Evolutionary conservation across 2,888 invertebrate species (phyloP), one percentile per base, ranked within the genome.

Genomic region (Philhelius pedissequus): DNA sequence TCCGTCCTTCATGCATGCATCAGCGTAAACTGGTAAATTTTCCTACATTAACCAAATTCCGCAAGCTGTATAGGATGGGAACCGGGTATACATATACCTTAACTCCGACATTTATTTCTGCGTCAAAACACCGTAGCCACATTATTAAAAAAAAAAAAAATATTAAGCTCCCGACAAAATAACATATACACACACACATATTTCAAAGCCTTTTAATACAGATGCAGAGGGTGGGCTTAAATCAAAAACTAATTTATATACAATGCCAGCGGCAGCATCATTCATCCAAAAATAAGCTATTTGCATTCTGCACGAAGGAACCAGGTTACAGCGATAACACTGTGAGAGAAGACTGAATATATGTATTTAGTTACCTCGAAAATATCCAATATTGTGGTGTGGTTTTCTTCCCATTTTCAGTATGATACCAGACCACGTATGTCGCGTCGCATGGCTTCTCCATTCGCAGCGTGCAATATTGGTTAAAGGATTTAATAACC

Each of bases 181-280:
- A 18, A n/a, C n/a, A 48, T 20, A 20, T n/a, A 27, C 60, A 35
- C 58, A 20, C 20, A 27, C 60, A 35, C 58, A 58, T 13, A 45
- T 30, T 27, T 15, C 62, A 45, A 35, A 40, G 40, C 15, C 32
- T 20, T 77, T 52, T 64, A 73, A 35, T 43, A 22, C 43, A 30
- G 43, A 40, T 62, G 30, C 13, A 27, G 40, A 56, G 77, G 11
- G 43, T 52, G 70, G 64, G 71, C 68, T 71, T 82, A 73, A 83
- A 83, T 83, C 82, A 83, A 69, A 80, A 83, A 78, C 78, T 74
- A 83, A 83, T 83, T 83, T 83, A 69, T 73, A 78, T 62, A 78
- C 45, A 78, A 43, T 69, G 78, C 58, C 81, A 75, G 56, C 50
- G 22, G 48, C 62, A 35, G 64, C 64, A 64, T 48, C 32, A 64